Percentiles rank a stretch among this genome's conserved stretches.
Evolutionary conservation across 2,888 invertebrate species (phyloP).

Genomic region (Prenolepis imparis): DNA sequence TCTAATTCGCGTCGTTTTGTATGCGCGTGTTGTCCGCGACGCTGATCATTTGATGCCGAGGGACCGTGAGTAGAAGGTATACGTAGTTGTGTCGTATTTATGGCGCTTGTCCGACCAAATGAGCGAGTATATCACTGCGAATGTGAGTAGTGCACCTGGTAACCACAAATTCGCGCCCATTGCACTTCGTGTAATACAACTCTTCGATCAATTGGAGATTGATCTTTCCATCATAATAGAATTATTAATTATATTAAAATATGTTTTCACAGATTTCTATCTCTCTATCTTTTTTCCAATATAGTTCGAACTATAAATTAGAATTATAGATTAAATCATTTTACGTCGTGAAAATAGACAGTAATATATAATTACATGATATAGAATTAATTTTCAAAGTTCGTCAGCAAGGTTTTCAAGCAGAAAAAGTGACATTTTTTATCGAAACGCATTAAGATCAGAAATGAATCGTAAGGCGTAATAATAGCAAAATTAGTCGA

Average conservation of each 20-base stretch:
- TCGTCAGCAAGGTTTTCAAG: not conserved
- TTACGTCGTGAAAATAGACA: not conserved
- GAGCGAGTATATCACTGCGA: slow-evolving; percentile 39
- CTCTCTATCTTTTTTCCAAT: not conserved
- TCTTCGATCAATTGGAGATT: not conserved
- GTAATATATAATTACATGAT: not conserved
- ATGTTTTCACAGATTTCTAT: not conserved
- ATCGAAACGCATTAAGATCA: not conserved
- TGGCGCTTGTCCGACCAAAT: slow-evolving; percentile 16
- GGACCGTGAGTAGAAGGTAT: not conserved
- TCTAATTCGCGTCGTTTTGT: slow-evolving; percentile 30
- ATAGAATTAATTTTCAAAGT: not conserved
- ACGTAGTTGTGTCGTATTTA: slow-evolving; percentile 29
- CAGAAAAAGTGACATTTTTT: not conserved
- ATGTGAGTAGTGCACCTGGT: not conserved
- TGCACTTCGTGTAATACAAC: not conserved
- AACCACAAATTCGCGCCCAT: slow-evolving; percentile 33
- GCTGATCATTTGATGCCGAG: not conserved
- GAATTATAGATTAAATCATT: not conserved
- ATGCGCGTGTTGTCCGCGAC: not conserved
- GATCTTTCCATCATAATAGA: not conserved
- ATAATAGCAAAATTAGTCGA: slow-evolving; percentile 15
- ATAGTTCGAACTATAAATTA: too few relatives aligned
- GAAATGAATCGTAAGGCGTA: slow-evolving; percentile 5
- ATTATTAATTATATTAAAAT: not conserved